A percentile compares a stretch with the other conserved stretches of the same genome.
These are phyloP conservation scores for Mormyrops boulengeri DNA, from an alignment of 2,797 vertebrate genomes.

Conservation along the genomic window DNA sequence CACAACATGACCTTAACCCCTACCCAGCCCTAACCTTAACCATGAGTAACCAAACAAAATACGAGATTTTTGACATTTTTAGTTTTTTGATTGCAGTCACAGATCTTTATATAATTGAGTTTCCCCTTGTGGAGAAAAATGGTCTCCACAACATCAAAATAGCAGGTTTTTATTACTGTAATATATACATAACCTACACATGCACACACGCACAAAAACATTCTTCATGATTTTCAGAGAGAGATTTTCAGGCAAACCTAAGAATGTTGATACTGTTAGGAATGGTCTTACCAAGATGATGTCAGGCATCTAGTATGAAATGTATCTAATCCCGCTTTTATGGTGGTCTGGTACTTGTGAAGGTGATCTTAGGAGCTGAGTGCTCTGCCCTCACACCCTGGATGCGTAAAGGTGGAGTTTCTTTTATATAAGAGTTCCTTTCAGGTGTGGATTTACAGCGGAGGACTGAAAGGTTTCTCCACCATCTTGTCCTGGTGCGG, in stretches of 20 bases:
- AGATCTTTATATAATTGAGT: background rate
- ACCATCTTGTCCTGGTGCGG: background rate
- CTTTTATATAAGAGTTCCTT: conserved; percentile 20
- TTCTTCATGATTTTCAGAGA: background rate
- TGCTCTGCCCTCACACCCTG: conserved; percentile 22
- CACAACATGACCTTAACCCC: background rate
- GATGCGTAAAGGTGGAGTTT: conserved; percentile 27
- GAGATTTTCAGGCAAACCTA: background rate
- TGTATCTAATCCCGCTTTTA: conserved; percentile 51
- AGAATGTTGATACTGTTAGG: background rate
- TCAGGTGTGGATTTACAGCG: background rate
- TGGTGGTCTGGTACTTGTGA: conserved; percentile 56
- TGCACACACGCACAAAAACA: background rate
- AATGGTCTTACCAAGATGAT: conserved; percentile 52
- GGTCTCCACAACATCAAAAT: background rate
- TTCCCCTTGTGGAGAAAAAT: background rate
- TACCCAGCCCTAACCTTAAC: background rate
- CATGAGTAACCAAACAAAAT: background rate
- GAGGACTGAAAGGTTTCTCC: background rate
- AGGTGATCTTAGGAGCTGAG: conserved; percentile 37
- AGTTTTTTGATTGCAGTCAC: background rate
- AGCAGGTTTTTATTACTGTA: background rate
- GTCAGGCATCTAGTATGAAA: conserved; percentile 51
- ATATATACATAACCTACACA: background rate
- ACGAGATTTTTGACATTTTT: background rate